Conservation (phyloP, 2,888 invertebrate species). For the Itoplectis maculator region DNA sequence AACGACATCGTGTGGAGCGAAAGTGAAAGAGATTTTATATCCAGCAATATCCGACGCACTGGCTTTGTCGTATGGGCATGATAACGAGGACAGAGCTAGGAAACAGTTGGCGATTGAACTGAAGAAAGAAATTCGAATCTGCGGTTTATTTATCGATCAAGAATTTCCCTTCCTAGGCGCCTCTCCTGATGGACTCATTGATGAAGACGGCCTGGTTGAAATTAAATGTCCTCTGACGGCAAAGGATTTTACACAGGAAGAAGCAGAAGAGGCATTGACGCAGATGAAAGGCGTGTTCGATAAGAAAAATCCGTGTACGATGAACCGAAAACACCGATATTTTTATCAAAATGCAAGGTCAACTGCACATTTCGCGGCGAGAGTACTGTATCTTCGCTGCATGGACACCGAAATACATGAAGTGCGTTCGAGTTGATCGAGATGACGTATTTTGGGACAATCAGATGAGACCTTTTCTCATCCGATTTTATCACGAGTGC, state of each 20-base stretch:
- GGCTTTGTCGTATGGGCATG: conserved; percentile 58
- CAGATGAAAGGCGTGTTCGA: conserved; percentile 29
- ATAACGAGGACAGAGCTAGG: conserved; percentile 62
- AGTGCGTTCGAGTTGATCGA: conserved; percentile 49
- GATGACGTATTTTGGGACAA: conserved; percentile 65
- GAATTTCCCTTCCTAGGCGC: conserved; percentile 61
- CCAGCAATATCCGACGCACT: conserved; percentile 1
- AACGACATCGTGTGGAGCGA: conserved; percentile 46
- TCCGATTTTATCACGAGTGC: conserved; percentile 63
- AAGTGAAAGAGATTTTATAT: conserved; percentile 61
- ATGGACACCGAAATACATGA: conserved; percentile 64
- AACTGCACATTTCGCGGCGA: conserved; percentile 67
- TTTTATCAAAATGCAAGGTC: conserved; percentile 71
- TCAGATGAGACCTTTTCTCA: conserved; percentile 63
- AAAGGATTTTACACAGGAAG: background rate
- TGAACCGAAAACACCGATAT: conserved; percentile 63
- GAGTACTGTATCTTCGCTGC: conserved; percentile 63
- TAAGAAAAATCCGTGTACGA: conserved; percentile 23
- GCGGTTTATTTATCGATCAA: conserved; percentile 66
- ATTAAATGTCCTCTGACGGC: conserved; percentile 63
- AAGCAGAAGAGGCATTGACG: background rate
- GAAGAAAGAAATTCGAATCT: conserved; percentile 41
- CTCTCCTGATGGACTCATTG: conserved; percentile 64
- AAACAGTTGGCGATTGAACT: conserved; percentile 24
- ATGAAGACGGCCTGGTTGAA: conserved; percentile 64